A percentile compares a stretch with the other conserved stretches of the same genome.
These are phyloP conservation scores for Lytechinus pictus DNA, from an alignment of 35 echinoderm and acorn worm species.

Conservation along the genomic window DNA sequence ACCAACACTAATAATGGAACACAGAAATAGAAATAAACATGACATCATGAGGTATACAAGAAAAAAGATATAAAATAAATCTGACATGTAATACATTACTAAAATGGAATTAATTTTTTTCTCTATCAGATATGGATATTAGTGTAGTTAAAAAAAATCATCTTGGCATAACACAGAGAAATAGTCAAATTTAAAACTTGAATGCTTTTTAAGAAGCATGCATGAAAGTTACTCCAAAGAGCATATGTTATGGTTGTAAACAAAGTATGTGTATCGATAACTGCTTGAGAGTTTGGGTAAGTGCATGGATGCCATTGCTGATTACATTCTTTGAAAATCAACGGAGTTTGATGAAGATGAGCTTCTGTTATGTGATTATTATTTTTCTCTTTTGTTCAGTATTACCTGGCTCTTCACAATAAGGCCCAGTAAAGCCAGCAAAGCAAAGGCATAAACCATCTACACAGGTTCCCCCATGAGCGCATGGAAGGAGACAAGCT, in stretches of 20 bases:
- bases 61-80: too few species aligned
- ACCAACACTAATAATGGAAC: too few species aligned
- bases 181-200: neutral
- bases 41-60: too few species aligned
- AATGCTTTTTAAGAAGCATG: neutral
- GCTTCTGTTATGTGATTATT: neutral
- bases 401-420: slow-evolving; percentile 78
- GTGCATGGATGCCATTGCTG: neutral
- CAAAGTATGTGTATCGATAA: too few species aligned
- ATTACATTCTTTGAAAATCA: neutral
- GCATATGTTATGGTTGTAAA: too few species aligned
- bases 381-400: neutral
- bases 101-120: too few species aligned
- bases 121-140: too few species aligned
- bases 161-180: neutral
- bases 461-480: slow-evolving; percentile 74
- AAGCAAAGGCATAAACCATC: slow-evolving; percentile 76
- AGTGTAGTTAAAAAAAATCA: neutral
- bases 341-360: neutral
- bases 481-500: slow-evolving; percentile 68
- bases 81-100: too few species aligned
- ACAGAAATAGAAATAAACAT: too few species aligned
- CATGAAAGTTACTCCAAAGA: neutral
- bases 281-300: neutral
- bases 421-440: slow-evolving; percentile 69